Base-by-base conservation (phyloP, 1,140 invertebrate species). In the Drosophila bipectinata region DNA sequence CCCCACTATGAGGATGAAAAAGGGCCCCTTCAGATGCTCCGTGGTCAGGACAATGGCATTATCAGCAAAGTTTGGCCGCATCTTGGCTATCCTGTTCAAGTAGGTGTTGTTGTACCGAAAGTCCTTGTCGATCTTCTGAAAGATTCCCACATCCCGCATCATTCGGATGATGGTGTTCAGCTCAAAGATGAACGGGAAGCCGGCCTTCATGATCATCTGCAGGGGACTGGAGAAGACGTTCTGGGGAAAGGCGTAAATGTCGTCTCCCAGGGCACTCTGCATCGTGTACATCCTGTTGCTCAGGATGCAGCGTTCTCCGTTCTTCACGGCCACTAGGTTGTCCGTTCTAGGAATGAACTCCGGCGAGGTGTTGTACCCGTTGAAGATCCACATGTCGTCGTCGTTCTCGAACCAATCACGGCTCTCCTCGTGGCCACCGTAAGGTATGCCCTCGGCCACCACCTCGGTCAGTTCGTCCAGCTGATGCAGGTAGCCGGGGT, bases 181-280 rank as follows among this genome's bases (percentile, higher is more conserved):
- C 21, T 87, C 76, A n/a, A 72, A 76, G 45, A 93, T 85, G 28
- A 92, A 93, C 2, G 93, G 92, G 44, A 93, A 94, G 12, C 93
- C 93, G 51, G 90, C 92, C 57, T 92, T 88, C 63, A 92, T 91
- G 26, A 93, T 90, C 79, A 93, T 92, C 77, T 94, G 93, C 51
- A 93, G 52, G 14, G 93, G 92, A 10, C 93, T 93, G 5, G 91
- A 90, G 53, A 94, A 93, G 4, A 93, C 90, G 62, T 92, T 92
- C 0, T 72, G 12, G 0, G 83, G 72, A 55, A 92, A 85, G 2
- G 90, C 79, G 66, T 92, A 93, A 0, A 92, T 78, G 58, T 92
- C 92, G 47, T 93, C 92, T 10, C 77, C 81, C 34, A 59, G 47
- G 9, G 21, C 12, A 59, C 75, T 89, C 54, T 90, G 90, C 41